Evolutionary conservation across 2,113 vertebrate species (phyloP).

Genomic region (Scopus umbretta): DNA sequence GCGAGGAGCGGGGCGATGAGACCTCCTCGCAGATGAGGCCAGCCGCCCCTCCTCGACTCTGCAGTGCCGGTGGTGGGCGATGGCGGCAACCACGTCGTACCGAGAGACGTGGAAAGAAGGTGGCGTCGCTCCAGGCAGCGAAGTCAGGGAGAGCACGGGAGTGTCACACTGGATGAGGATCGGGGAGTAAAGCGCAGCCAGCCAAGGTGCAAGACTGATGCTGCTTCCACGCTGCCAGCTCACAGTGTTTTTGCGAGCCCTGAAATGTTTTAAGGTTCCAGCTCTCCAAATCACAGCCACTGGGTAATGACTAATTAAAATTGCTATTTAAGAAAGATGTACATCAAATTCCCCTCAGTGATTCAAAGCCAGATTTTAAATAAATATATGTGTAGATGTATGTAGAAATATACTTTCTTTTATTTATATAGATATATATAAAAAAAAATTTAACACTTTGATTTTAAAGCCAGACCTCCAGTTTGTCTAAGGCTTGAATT

Average conservation of each 20-base stretch:
- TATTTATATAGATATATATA: neutral
- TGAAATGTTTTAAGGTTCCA: neutral
- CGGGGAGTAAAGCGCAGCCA: neutral
- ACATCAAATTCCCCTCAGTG: neutral
- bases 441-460: neutral
- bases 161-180: neutral
- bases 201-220: neutral
- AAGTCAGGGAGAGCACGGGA: neutral
- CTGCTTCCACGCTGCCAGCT: neutral
- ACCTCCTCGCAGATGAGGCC: neutral
- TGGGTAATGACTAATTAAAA: neutral
- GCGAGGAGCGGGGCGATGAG: rapidly evolving
- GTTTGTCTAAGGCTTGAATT: neutral
- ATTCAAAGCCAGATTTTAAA: neutral
- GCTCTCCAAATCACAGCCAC: neutral
- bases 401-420: neutral
- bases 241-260: neutral
- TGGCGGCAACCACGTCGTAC: neutral
- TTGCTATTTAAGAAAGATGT: neutral
- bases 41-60: neutral
- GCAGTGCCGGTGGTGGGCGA: neutral
- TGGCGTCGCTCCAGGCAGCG: neutral
- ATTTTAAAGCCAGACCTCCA: neutral
- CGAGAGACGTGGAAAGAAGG: neutral
- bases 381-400: neutral